phyloP scores from a whole-genome alignment of 2,113 vertebrate species.

The Orientallactaga bullata region DNA sequence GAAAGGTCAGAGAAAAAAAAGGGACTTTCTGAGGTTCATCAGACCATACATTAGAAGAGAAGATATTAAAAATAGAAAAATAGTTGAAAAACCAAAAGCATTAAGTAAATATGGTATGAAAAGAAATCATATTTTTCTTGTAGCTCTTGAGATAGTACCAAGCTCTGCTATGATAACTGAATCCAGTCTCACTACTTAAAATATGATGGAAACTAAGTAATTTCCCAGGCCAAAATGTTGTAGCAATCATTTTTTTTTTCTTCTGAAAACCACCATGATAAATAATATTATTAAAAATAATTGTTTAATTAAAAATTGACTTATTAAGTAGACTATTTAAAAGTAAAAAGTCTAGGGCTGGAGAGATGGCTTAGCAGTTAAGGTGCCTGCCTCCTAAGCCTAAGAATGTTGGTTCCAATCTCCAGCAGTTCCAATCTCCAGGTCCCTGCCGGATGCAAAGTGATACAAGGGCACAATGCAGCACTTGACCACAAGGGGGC shows the following conservation, averaged over 20 bases:
- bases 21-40: slow-evolving; percentile 45
- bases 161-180: neutral
- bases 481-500: no score
- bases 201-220: neutral
- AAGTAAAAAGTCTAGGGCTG: neutral
- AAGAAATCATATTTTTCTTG: neutral
- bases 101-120: neutral
- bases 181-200: neutral
- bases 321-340: neutral
- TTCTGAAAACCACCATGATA: neutral
- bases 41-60: neutral
- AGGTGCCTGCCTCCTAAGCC: no score
- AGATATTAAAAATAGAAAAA: neutral
- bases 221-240: neutral
- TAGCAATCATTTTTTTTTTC: neutral
- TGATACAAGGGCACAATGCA: no score
- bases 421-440: no score
- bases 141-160: neutral
- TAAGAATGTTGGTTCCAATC: no score
- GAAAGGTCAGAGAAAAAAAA: slow-evolving; percentile 57
- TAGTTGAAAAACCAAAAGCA: neutral
- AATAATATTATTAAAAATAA: neutral
- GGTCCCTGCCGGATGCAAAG: no score
- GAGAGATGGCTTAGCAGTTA: no score
- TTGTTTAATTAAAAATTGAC: neutral